Percentiles rank a stretch among this genome's conserved stretches.
Conservation (phyloP, 2,797 vertebrate genomes). For the Ceryle rudis region DNA sequence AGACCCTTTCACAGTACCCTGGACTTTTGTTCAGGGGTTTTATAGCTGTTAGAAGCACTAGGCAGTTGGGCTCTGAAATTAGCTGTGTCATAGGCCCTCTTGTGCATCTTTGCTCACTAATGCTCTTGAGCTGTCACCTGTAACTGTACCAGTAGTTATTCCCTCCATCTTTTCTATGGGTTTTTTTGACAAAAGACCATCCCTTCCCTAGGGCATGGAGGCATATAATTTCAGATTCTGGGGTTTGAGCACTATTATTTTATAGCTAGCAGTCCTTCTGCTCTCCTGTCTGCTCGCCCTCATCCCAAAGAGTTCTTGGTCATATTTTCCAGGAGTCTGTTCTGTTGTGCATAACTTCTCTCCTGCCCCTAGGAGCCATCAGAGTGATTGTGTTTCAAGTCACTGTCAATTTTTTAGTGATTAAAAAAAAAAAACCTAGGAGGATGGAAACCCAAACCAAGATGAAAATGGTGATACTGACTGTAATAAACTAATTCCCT, state of each 20-base stretch:
- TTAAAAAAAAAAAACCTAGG: background rate
- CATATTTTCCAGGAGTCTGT: background rate
- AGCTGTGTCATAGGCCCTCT: background rate
- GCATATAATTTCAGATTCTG: background rate
- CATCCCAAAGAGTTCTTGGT: background rate
- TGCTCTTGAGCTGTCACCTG: background rate
- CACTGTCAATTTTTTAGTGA: background rate
- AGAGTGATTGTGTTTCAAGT: background rate
- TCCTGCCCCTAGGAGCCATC: background rate
- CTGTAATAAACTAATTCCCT: background rate
- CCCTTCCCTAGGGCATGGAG: background rate
- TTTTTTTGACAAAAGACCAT: background rate
- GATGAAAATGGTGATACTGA: background rate
- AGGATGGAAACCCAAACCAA: background rate
- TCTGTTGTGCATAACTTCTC: background rate
- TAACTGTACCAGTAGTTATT: background rate
- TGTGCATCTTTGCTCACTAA: background rate
- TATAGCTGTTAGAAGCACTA: background rate
- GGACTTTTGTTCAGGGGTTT: background rate
- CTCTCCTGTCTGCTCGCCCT: background rate
- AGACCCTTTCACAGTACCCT: background rate
- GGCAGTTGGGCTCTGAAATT: background rate
- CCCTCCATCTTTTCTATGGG: background rate
- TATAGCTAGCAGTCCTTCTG: background rate
- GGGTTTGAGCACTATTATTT: background rate